These are phyloP conservation scores for Plectrocnemia conspersa DNA, from an alignment of 1,140 invertebrate species.

Conservation along the genomic window DNA sequence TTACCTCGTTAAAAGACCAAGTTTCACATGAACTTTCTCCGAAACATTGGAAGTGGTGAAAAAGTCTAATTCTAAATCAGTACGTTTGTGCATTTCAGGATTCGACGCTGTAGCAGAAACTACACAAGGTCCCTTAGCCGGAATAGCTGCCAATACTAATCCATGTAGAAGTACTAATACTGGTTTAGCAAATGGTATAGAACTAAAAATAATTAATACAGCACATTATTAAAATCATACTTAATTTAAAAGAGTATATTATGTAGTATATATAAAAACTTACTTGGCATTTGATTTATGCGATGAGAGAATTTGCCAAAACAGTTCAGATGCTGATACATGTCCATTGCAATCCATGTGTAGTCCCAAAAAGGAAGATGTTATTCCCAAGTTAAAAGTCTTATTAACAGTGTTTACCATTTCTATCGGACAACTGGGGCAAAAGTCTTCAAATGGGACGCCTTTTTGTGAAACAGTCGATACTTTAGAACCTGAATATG, in stretches of 20 bases:
- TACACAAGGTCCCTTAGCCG: slow-evolving; percentile 25
- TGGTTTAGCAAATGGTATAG: slow-evolving; percentile 18
- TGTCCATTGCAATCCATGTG: slow-evolving; percentile 16
- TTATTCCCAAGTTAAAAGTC: background rate
- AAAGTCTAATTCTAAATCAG: slow-evolving; percentile 7
- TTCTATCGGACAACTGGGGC: slow-evolving; percentile 8
- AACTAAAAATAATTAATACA: slow-evolving; percentile 18
- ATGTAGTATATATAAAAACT: background rate
- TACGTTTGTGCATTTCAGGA: background rate
- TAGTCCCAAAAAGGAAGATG: background rate
- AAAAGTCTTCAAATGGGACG: slow-evolving; percentile 1
- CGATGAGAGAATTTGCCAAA: slow-evolving; percentile 29
- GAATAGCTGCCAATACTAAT: slow-evolving; percentile 18
- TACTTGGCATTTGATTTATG: slow-evolving; percentile 32
- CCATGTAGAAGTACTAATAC: slow-evolving; percentile 17
- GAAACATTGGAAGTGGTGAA: background rate
- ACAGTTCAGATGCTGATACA: slow-evolving; percentile 1
- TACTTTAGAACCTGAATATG: slow-evolving; percentile 25
- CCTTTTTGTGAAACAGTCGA: slow-evolving; percentile 8
- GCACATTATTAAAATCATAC: background rate
- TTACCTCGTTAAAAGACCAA: slow-evolving; percentile 5
- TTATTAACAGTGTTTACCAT: slow-evolving; percentile 6
- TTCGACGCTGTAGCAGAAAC: slow-evolving; percentile 2
- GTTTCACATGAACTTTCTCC: slow-evolving; percentile 12
- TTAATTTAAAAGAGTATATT: background rate